Evolutionary conservation across 2,113 vertebrate genomes (phyloP), one percentile per base, ranked within the genome.

Genomic region (Fregetta grallaria): DNA sequence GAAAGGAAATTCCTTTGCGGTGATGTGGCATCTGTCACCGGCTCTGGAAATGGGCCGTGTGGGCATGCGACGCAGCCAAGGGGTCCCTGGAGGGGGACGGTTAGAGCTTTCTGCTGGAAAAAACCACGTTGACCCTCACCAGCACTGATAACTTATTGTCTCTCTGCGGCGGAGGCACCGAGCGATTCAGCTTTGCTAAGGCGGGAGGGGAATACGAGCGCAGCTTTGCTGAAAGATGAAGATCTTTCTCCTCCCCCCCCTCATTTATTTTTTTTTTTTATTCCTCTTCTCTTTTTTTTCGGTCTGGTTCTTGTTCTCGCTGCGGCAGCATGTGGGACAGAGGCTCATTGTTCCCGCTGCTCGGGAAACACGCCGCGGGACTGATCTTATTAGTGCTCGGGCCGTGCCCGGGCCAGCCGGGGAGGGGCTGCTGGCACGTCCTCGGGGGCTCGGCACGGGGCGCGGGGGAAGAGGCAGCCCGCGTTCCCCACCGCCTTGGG

Each of bases 341-440:
- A 97, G 92, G 74, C 85, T 85, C 92, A 92, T 97, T 97, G 96
- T 96, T 94, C 84, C 49, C 5, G 25, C 84, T 20, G 94, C 93
- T 90, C 66, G 44, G 93, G 93, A 94, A 94, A 68, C 62, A 30
- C 26, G 14, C 87, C 32, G 61, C 77, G 6, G 93, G 58, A 25
- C 90, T 82, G 96, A 96, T 90, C 94, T 53, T 12, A 49, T 93
- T 70, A 63, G 81, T 90, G 93, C 85, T 61, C 30, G 5, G 89
- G 65, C 94, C 36, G 1, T 34, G 89, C 45, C 75, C 3, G 4
- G 76, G 78, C 79, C 88, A 22, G 86, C 62, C 15, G 2, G 34
- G 29, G 70, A 36, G 91, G 40, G 68, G 50, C 85, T 5, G 3
- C 45, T 44, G 0, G 56, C 55, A 20, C 68, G 21, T 12, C 72